A percentile compares a stretch with the other conserved stretches of the same genome.
Conservation (phyloP, 2,888 invertebrate species). For the Ochropleura leucogaster region DNA sequence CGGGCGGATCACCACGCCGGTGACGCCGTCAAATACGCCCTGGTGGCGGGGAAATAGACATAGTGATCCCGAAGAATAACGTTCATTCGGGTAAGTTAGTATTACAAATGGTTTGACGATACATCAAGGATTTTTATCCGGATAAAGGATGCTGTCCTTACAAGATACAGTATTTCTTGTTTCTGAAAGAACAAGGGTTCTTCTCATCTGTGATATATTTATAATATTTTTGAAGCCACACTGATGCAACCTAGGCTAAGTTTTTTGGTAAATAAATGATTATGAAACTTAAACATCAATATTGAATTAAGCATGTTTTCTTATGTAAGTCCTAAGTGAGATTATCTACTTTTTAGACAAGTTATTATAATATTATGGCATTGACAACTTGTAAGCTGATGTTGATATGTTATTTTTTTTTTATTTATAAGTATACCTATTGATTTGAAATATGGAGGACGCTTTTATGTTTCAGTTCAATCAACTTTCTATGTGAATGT, state of each 20-base stretch:
- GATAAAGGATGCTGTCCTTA: no score
- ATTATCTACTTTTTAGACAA: neutral
- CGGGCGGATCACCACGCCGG: slow-evolving; percentile 79
- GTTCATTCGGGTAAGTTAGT: neutral
- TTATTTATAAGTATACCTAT: no score
- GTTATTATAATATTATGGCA: neutral
- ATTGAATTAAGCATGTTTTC: neutral
- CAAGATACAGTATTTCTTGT: no score
- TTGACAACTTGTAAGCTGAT: no score
- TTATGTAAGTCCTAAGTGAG: neutral
- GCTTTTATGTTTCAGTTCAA: neutral
- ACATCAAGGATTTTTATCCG: neutral
- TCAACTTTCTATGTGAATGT: neutral
- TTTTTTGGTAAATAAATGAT: neutral
- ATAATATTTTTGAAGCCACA: neutral
- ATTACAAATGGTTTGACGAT: neutral
- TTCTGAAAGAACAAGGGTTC: neutral
- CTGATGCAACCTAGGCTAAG: neutral
- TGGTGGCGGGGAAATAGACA: slow-evolving; percentile 55
- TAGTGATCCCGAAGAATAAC: neutral
- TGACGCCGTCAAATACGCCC: slow-evolving; percentile 83
- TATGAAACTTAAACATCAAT: neutral
- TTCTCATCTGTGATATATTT: neutral
- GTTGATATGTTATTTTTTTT: no score
- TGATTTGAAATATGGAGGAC: no score